Evolutionary conservation across 2,888 invertebrate species (phyloP), one percentile per base, ranked within the genome.

Genomic region (Thelaira solivaga): DNA sequence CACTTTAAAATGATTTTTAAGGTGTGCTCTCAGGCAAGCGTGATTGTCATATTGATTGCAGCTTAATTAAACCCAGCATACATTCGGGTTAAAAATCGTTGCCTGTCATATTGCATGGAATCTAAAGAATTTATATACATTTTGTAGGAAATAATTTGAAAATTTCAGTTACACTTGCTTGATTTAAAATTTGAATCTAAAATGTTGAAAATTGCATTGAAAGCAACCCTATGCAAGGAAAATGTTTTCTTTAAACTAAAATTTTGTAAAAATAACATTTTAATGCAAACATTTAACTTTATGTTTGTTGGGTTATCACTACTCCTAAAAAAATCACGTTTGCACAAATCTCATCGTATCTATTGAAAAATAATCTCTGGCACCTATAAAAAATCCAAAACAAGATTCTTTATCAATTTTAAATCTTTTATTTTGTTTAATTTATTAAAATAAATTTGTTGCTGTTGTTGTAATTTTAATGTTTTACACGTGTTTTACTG

Each of bases 1-100:
- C 74, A 78, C 78, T 68, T 77, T n/a, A 51, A 24, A 53, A 45
- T 55, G 8, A 64, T 64, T 73, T 73, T 73, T 69, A 59, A 78
- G 78, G 74, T 78, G 78, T 69, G 78, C 74, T 64, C 51, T n/a
- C 10, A 2, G 11, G 29, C 31, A 43, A 59, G 77, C 68, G 59
- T 78, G 77, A 51, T 51, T 53, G 16, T 69, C 59, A 65, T 78
- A 6, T 45, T 26, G 51, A 74, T n/a, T n/a, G n/a, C n/a, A n/a
- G n/a, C n/a, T n/a, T n/a, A n/a, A n/a, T n/a, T n/a, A n/a, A n/a
- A n/a, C n/a, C n/a, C n/a, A n/a, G n/a, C n/a, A n/a, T n/a, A n/a
- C n/a, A n/a, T n/a, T n/a, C n/a, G n/a, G n/a, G n/a, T n/a, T n/a
- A n/a, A n/a, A n/a, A n/a, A n/a, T n/a, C n/a, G n/a, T n/a, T n/a